Conservation (phyloP, 2,113 vertebrate species). For the Petaurus breviceps region DNA sequence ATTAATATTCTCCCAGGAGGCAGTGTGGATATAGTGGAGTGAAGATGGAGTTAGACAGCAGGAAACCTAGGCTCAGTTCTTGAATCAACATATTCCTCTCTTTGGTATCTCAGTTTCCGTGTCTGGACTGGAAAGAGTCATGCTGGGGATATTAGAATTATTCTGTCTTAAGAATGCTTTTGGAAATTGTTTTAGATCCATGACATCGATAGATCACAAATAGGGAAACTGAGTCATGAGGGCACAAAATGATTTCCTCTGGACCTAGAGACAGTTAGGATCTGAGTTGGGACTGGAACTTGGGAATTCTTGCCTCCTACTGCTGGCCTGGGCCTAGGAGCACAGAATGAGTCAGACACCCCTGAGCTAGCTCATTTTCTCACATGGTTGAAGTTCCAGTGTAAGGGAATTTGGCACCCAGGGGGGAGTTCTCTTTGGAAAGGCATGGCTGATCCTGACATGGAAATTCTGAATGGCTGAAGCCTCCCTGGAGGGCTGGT, state of each 20-base stretch:
- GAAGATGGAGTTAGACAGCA: neutral
- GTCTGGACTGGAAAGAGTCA: constrained; percentile 4
- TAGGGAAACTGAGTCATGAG: neutral
- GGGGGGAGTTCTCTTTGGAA: constrained; percentile 77
- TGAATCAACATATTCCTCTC: neutral
- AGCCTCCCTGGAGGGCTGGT: constrained; percentile 46
- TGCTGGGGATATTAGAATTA: neutral
- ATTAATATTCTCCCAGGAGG: neutral
- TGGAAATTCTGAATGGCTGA: constrained; percentile 80
- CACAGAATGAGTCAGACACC: constrained; percentile 37
- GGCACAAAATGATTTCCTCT: neutral
- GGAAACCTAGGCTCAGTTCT: neutral
- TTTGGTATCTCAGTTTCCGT: neutral
- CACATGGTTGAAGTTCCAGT: constrained; percentile 73
- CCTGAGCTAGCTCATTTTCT: constrained; percentile 30
- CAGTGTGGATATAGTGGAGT: neutral
- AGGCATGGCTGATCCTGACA: constrained; percentile 78
- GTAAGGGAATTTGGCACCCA: constrained; percentile 75
- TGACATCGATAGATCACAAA: neutral
- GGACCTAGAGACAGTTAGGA: neutral
- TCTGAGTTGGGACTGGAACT: neutral
- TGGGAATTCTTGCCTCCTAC: neutral
- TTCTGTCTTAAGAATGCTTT: neutral
- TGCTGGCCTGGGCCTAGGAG: neutral
- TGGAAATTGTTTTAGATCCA: neutral